Evolutionary conservation across 2,797 vertebrate genomes (phyloP).

Genomic region (Smutsia gigantea): DNA sequence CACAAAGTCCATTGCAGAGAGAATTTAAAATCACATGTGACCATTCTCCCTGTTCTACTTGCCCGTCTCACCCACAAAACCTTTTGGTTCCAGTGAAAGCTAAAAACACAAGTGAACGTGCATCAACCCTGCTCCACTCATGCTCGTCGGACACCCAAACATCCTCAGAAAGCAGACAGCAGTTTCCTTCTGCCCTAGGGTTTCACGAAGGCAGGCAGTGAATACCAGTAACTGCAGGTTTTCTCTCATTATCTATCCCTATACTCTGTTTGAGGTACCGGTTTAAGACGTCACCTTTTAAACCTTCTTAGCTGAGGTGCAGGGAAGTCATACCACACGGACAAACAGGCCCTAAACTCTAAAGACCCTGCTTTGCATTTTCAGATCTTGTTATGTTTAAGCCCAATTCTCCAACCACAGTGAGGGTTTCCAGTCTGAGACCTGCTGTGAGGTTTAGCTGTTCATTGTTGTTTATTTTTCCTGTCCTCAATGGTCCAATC

Average conservation of each 20-base stretch:
- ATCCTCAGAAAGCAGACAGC: neutral
- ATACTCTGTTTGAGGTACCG: neutral
- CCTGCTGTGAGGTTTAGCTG: neutral
- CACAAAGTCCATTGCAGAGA: neutral
- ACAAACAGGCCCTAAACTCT: neutral
- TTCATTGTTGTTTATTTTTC: neutral
- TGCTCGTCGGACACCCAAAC: neutral
- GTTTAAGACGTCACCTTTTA: neutral
- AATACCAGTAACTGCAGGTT: neutral
- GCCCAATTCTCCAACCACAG: neutral
- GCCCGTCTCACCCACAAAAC: neutral
- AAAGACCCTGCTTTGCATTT: neutral
- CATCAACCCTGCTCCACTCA: neutral
- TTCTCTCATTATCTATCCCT: neutral
- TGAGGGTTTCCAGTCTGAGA: neutral
- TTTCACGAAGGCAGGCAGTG: neutral
- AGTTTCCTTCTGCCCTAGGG: neutral
- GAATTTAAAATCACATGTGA: constrained; percentile 9
- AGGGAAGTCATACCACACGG: neutral
- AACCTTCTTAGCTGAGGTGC: neutral
- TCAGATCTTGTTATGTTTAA: neutral
- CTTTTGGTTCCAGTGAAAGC: neutral
- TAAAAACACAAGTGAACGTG: neutral
- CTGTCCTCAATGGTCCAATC: neutral
- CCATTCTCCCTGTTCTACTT: neutral